Evolutionary conservation across 2,113 vertebrate genomes (phyloP).

Genomic region (Tympanuchus pallidicinctus): DNA sequence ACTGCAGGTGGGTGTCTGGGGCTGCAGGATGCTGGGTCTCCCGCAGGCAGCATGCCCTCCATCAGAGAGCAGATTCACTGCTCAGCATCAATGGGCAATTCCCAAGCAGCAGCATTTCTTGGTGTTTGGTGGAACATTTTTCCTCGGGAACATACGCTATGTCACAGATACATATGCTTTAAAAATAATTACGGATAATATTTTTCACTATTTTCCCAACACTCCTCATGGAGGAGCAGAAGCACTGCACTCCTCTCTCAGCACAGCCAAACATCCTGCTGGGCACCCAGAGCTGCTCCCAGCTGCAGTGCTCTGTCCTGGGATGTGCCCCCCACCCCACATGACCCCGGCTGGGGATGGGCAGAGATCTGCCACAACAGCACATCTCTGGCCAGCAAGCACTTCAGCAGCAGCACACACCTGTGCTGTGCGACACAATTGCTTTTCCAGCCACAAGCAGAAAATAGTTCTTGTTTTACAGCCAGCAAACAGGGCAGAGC

Average conservation of each 20-base stretch:
- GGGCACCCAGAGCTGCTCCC: neutral
- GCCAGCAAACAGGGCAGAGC: neutral
- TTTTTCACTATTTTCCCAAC: slow-evolving; percentile 6
- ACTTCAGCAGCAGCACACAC: neutral
- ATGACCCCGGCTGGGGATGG: no score
- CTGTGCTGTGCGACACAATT: accelerated
- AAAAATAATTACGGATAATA: neutral
- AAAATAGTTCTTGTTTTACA: neutral
- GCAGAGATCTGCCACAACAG: no score
- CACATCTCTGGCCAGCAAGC: neutral
- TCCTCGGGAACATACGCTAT: neutral
- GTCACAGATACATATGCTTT: slow-evolving; percentile 23
- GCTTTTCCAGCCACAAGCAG: neutral
- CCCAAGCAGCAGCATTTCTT: neutral
- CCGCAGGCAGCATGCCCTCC: accelerated
- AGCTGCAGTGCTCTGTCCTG: no score
- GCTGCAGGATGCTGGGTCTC: neutral
- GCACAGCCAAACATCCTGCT: neutral
- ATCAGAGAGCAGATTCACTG: neutral
- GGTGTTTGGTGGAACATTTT: neutral
- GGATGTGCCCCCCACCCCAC: neutral
- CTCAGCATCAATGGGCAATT: neutral
- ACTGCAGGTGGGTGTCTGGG: neutral
- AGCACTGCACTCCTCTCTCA: neutral
- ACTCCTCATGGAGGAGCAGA: neutral